phyloP scores from a whole-genome alignment of 2,113 vertebrate species.

The Hydrolagus affinis region DNA sequence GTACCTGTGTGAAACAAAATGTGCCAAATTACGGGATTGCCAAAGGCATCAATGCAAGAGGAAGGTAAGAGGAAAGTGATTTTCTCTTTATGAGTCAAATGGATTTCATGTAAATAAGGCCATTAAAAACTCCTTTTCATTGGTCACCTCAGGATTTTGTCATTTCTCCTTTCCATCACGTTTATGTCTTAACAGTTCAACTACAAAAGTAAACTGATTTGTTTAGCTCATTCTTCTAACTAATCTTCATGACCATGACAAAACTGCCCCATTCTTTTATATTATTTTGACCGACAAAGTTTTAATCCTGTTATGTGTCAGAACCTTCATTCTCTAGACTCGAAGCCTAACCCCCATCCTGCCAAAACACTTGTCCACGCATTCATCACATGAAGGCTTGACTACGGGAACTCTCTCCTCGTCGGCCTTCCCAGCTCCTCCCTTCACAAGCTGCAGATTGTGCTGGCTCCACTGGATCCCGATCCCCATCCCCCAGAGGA shows the following conservation, averaged over 20 bases:
- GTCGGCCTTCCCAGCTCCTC: too few species aligned
- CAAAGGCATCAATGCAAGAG: conserved; percentile 86
- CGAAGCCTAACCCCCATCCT: too few species aligned
- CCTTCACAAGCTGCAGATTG: too few species aligned
- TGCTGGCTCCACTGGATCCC: too few species aligned
- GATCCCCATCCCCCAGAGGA: too few species aligned
- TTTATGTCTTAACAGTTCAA: background rate
- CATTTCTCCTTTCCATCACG: background rate
- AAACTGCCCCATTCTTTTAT: too few species aligned
- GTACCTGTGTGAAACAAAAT: conserved; percentile 91
- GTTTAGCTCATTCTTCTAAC: background rate
- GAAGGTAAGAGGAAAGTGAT: conserved; percentile 57
- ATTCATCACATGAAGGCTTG: too few species aligned
- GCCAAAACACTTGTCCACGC: too few species aligned
- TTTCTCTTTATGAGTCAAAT: background rate
- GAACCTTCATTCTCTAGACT: too few species aligned
- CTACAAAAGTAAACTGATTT: background rate
- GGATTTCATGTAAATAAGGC: background rate
- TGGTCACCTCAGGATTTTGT: background rate
- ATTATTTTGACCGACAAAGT: too few species aligned
- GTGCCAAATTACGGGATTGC: conserved; percentile 72
- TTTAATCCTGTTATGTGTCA: too few species aligned
- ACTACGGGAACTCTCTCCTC: too few species aligned
- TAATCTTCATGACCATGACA: background rate
- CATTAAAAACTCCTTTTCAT: background rate